A percentile compares a stretch with the other conserved stretches of the same genome.
phyloP scores from a whole-genome alignment of 2,113 vertebrate species.

The Glaucomys volans region DNA sequence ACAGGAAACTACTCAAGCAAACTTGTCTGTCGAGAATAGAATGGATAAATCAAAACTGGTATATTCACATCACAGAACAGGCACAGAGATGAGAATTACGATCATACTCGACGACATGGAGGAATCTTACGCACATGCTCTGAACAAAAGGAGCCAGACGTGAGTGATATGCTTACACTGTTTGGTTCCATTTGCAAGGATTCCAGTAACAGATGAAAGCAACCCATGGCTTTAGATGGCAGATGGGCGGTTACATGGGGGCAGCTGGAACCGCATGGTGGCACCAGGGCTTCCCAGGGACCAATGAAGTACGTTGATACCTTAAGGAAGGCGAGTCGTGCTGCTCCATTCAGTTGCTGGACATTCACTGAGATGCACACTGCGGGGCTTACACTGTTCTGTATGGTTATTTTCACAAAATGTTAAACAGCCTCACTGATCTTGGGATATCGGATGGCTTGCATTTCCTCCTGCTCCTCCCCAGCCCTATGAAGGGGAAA shows the following conservation, averaged over 20 bases:
- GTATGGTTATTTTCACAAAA: background rate
- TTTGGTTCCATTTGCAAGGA: background rate
- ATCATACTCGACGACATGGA: no score
- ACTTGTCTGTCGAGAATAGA: background rate
- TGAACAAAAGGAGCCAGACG: background rate
- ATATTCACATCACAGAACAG: background rate
- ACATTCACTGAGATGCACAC: background rate
- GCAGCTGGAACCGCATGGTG: background rate
- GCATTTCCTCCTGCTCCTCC: background rate
- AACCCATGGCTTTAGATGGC: no score
- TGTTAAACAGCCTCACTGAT: background rate
- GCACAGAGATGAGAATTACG: background rate
- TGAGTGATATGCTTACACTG: background rate
- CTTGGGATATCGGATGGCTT: no score
- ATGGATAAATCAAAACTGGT: background rate
- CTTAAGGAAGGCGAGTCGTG: background rate
- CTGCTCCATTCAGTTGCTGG: background rate
- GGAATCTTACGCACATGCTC: background rate
- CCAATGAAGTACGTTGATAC: no score
- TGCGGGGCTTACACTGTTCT: background rate
- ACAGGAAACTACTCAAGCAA: background rate
- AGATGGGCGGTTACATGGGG: no score
- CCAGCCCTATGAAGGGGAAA: background rate
- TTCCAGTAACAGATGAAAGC: background rate
- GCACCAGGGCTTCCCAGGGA: background rate